These are phyloP conservation scores for Mesoligia furuncula DNA, from an alignment of 2,888 invertebrate species.

Conservation along the genomic window DNA sequence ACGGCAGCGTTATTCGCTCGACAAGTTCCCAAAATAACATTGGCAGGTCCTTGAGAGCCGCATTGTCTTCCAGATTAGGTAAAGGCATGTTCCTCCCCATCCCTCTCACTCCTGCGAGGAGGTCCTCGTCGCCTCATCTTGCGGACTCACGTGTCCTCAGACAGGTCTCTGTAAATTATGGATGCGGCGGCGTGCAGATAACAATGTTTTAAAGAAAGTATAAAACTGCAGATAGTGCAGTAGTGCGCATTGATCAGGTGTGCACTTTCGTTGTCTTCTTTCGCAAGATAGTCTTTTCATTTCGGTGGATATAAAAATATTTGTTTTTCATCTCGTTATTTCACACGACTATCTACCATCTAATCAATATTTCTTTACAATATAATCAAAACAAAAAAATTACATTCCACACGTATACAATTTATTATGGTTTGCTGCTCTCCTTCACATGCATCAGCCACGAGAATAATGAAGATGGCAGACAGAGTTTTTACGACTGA, in stretches of 20 bases:
- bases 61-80: slow-evolving; percentile 89
- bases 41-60: slow-evolving; percentile 78
- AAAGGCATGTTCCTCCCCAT: slow-evolving; percentile 80
- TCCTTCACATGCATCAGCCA: slow-evolving; percentile 2
- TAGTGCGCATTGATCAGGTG: neutral
- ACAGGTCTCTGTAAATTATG: slow-evolving; percentile 63
- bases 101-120: slow-evolving; percentile 58
- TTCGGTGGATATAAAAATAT: neutral
- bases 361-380: neutral
- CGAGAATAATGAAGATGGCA: slow-evolving; percentile 45
- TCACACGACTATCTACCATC: neutral
- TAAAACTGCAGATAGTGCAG: slow-evolving; percentile 17
- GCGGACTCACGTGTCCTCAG: slow-evolving; percentile 78
- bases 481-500: slow-evolving; percentile 55
- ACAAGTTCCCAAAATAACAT: slow-evolving; percentile 76
- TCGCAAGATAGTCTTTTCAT: neutral
- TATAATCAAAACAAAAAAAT: neutral
- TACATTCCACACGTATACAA: neutral
- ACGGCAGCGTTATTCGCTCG: slow-evolving; percentile 41
- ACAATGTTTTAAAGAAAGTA: slow-evolving; percentile 42
- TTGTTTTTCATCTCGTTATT: neutral
- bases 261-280: neutral
- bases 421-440: neutral
- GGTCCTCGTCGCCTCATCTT: slow-evolving; percentile 76
- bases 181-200: slow-evolving; percentile 43